Percentiles rank a stretch among this genome's conserved stretches.
These are phyloP conservation scores for Dendrocopos noguchii DNA, from an alignment of 2,113 vertebrate genomes.

Conservation along the genomic window DNA sequence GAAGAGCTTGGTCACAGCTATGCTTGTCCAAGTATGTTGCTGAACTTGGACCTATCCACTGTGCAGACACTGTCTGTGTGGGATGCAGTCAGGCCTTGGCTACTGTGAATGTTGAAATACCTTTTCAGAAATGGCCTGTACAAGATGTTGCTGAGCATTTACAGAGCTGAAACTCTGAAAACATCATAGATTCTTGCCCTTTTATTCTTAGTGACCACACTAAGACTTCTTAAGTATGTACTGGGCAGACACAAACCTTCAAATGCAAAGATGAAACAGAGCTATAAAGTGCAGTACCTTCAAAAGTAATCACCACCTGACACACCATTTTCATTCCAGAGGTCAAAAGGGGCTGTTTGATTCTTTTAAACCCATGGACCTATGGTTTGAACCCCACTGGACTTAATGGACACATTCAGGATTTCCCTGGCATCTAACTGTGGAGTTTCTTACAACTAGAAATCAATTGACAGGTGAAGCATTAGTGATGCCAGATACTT, in stretches of 20 bases:
- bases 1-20: background rate
- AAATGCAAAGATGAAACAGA: background rate
- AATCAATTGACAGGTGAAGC: background rate
- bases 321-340: background rate
- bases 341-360: background rate
- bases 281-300: background rate
- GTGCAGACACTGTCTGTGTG: accelerated
- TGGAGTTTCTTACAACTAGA: background rate
- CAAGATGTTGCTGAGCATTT: background rate
- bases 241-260: background rate
- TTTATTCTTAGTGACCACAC: background rate
- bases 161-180: background rate
- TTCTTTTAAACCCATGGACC: background rate
- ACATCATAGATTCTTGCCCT: background rate
- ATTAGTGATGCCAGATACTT: background rate
- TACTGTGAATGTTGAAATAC: background rate
- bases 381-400: background rate
- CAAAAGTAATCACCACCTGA: background rate
- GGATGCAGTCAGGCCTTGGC: background rate
- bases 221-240: background rate
- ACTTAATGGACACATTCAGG: background rate
- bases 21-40: background rate
- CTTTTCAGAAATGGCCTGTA: background rate
- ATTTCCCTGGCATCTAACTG: background rate
- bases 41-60: too few species aligned